Base-by-base conservation (phyloP, 2,113 vertebrate genomes). In the Orientallactaga bullata region DNA sequence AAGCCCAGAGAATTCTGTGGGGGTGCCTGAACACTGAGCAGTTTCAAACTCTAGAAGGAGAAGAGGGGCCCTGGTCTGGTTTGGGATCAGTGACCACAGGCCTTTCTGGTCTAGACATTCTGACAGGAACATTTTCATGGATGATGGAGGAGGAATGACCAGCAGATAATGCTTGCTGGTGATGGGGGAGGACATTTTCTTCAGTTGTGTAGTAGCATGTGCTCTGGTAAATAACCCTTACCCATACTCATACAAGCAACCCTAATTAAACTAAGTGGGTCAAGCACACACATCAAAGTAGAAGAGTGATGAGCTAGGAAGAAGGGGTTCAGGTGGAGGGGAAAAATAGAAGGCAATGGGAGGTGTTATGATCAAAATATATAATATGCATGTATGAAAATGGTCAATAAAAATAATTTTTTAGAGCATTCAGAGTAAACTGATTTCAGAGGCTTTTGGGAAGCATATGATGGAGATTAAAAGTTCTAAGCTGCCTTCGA, bases 41-140 rank as follows among this genome's bases (percentile, higher is more conserved):
- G 12, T 42, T 39, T 47, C 58, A 74, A 32, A 84, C 65, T n/a
- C 72, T 71, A 15, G 26, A 66, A 76, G 60, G 42, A 72, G 10
- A 73, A 63, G 37, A 61, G 13, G 20, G 17, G 10, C 37, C 5
- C 13, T 24, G 20, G 30, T 47, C 63, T 79, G 39, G 9, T 26
- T 93, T 72, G 13, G 21, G 32, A 37, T 26, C n/a, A 81, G 30
- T 32, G 58, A 55, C 47, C 30, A 35, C 69, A 39, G n/a, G 51
- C 61, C 90, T 88, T 78, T 88, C 63, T 72, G 51, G 94, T 24
- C 30, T 28, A 28, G 47, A 68, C 17, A 32, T 80, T 73, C 81
- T 84, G 32, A 66, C 11, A 87, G 42, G n/a, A 68, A 68, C 11
- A 20, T 63, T 90, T 93, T 30, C 2, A 16, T 55, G 55, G 55